phyloP scores from a whole-genome alignment of 2,797 vertebrate genomes.

The Gymnopithys bicolor region DNA sequence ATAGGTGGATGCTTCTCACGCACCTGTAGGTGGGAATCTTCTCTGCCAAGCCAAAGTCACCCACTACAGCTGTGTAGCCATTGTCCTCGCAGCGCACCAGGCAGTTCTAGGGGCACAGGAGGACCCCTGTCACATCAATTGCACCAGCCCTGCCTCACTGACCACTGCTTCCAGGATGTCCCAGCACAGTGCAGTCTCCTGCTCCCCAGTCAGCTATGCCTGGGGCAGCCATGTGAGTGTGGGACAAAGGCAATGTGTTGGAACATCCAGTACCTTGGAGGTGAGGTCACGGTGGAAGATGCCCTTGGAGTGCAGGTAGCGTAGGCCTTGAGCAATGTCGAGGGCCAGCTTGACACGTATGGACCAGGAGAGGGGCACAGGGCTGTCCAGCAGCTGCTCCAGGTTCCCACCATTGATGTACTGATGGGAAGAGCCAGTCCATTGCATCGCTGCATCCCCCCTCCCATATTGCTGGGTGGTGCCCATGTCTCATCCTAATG shows the following conservation, averaged over 20 bases:
- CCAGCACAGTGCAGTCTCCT: neutral
- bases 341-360: slow-evolving; percentile 85
- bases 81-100: slow-evolving; percentile 87
- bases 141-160: neutral
- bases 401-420: slow-evolving; percentile 96
- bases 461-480: fast-evolving
- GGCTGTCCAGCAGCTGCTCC: slow-evolving; percentile 93
- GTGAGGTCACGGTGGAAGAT: slow-evolving; percentile 97
- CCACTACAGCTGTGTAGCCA: slow-evolving; percentile 88
- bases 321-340: slow-evolving; percentile 88
- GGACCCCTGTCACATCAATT: neutral
- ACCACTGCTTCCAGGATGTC: fast-evolving
- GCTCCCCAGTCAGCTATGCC: fast-evolving
- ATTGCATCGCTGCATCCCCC: fast-evolving
- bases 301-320: slow-evolving; percentile 94
- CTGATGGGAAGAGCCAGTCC: slow-evolving; percentile 59
- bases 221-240: fast-evolving
- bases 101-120: slow-evolving; percentile 85
- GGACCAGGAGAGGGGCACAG: slow-evolving; percentile 85
- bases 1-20: neutral
- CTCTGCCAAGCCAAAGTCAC: slow-evolving; percentile 95
- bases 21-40: slow-evolving; percentile 96
- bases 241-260: neutral
- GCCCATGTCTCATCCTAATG: neutral
- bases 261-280: slow-evolving; percentile 84